phyloP scores from a whole-genome alignment of 2,888 invertebrate genomes.

The Brachypterus glaber region DNA sequence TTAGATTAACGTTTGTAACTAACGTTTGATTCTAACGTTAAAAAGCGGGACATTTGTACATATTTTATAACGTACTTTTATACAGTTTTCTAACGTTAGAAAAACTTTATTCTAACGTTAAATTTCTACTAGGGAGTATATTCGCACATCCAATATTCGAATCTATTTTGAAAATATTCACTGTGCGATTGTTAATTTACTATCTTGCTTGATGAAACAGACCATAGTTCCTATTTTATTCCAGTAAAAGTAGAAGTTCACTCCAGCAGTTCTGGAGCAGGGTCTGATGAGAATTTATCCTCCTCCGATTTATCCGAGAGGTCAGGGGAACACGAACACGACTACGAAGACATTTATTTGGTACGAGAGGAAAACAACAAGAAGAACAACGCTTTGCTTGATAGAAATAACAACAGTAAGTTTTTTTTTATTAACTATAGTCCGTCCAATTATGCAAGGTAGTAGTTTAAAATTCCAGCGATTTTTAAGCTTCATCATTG shows the following conservation, averaged over 20 bases:
- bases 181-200: background rate
- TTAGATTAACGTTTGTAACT: too few relatives aligned
- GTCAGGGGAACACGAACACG: slow-evolving; percentile 51
- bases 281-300: slow-evolving; percentile 54
- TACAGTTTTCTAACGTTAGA: background rate
- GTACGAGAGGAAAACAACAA: slow-evolving; percentile 48
- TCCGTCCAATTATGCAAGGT: too few relatives aligned
- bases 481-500: too few relatives aligned
- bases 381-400: slow-evolving; percentile 13
- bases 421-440: too few relatives aligned
- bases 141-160: background rate
- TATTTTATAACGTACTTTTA: too few relatives aligned
- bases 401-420: slow-evolving; percentile 17
- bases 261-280: slow-evolving; percentile 58
- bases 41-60: too few relatives aligned
- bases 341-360: slow-evolving; percentile 75
- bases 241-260: slow-evolving; percentile 80
- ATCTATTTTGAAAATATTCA: too few relatives aligned
- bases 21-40: too few relatives aligned
- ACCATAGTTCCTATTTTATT: background rate
- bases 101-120: background rate
- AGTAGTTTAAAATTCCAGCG: too few relatives aligned
- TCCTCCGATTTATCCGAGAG: slow-evolving; percentile 47
- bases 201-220: background rate
- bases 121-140: background rate